Base-by-base conservation (phyloP, 2,113 vertebrate genomes). In the Eptesicus fuscus region DNA sequence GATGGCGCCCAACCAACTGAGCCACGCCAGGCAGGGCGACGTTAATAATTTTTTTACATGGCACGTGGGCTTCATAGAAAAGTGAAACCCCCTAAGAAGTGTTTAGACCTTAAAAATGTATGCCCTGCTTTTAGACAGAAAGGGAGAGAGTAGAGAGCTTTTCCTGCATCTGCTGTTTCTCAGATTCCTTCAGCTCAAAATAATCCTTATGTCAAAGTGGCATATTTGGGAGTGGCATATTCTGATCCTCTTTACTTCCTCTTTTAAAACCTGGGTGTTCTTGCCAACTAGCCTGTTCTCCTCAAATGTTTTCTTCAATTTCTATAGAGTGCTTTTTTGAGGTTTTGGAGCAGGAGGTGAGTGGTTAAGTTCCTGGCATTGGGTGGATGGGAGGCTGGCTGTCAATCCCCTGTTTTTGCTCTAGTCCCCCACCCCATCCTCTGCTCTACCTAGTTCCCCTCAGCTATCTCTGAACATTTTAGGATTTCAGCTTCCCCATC, bases 251-350 rank as follows among this genome's bases (percentile, higher is more conserved):
- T 84, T 83, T 3, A 16, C 49, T 74, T 88, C 23, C 35, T 67
- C 61, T 77, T 85, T 88, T 37, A 63, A 90, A 89, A 61, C 35
- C 56, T 63, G 70, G 32, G 16, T 83, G 20, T 82, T 91, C 86
- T 88, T 61, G 70, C 44, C 51, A 90, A 37, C 13, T 20, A 87
- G 32, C 35, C 22, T 0, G 22, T 25, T 76, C 20, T 67, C 25
- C 35, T 76, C 69, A 80, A 30, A 92, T 67, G 32, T 88, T 76
- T 87, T 37, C 32, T 84, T 32, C 18, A 23, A 0, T 70, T 63
- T 87, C 18, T 87, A 32, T 40, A 10, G 12, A 65, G 59, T 20
- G 49, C 8, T 40, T 86, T 83, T 76, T n/a, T 13, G 59, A n/a
- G 22, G 11, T 76, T 59, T 83, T 83, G 40, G 61, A 59, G 37